Base-by-base conservation (phyloP, 2,888 invertebrate species). In the Cataglyphis altisquamis region DNA sequence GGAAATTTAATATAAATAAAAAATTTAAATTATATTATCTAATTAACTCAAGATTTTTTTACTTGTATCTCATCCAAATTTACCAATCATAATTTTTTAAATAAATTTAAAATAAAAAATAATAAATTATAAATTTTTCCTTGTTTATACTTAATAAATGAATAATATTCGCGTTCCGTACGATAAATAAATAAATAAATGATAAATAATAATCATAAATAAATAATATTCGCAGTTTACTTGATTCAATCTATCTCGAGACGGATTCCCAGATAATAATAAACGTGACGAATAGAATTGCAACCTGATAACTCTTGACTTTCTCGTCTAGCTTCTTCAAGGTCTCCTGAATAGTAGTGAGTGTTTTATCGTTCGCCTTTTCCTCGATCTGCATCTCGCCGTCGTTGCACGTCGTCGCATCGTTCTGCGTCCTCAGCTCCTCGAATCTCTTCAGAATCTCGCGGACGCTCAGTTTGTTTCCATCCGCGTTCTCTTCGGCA, bases 391-490 rank as follows among this genome's bases (percentile, higher is more conserved):
- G 90, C 67, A 83, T 63, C 67, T 93, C 92, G 84, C n/a, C 52
- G 36, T 77, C 77, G 32, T 66, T 77, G 41, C 29, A 41, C n/a
- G 55, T 55, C 9, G 25, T n/a, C 2, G 29, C 25, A 2, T 66
- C 77, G n/a, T 12, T 88, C 70, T 91, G 91, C 73, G 93, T 92
- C 74, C 95, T 96, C 89, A 97, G 95, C 93, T 97, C 97, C 95
- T 98, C 98, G 95, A 98, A 98, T 88, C 98, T 96, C 78, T 97
- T 97, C 91, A 98, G 95, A 90, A 98, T 98, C 93, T 97, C 98
- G 93, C 97, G 97, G 87, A 98, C 98, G 87, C 98, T 97, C 92
- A 98, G 96, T 95, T 98, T 98, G n/a, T 97, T 97, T 0, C 92
- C 93, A 93, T 98, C 97, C 66, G 95, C 95, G 52, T 96, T 96